Base-by-base conservation (phyloP, 2,797 vertebrate genomes). In the Cirrhinus molitorella region DNA sequence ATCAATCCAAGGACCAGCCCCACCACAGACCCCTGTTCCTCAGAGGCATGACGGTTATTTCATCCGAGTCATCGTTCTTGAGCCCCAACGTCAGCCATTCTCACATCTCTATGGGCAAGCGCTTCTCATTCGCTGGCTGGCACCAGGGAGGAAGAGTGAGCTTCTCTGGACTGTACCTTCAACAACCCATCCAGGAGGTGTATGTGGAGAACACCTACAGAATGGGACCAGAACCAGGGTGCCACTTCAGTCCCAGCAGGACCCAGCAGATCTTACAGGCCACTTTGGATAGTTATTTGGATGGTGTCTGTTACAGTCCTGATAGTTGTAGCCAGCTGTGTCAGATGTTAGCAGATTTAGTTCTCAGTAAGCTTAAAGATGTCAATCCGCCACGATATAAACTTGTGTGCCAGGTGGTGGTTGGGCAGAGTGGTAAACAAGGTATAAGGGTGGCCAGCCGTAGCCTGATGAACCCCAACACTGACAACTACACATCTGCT, bases 301-400 rank as follows among this genome's bases (percentile, higher is more conserved):
- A 11, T 0, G 87, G 88, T 0, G 0, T 6, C 0, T 21, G 59
- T n/a, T 96, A 95, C 87, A 92, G 53, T 0, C 67, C 91, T 3
- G 19, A 87, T 0, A 89, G 88, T 40, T 89, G 91, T 0, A 85
- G 89, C 1, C 40, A 13, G 0, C 87, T 95, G 49, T 74, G 85
- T 0, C 93, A 84, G 61, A 91, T 89, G 76, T 88, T 96, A 76
- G 91, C 90, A 0, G 94, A 96, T 14, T 88, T 93, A 82, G 84
- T 95, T 79, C 93, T 59, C 3, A 3, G 45, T 40, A 90, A 23
- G 65, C 83, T 88, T 0, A 94, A 94, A 5, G 94, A 94, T 55
- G 86, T 92, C 45, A 88, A 88, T 59, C 93, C 93, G 0, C 91
- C 92, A 0, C 93, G 94, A 51, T 95, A 96, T 89, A 96, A 96